phyloP scores from a whole-genome alignment of 2,888 invertebrate species.

The Mechanitis messenoides region DNA sequence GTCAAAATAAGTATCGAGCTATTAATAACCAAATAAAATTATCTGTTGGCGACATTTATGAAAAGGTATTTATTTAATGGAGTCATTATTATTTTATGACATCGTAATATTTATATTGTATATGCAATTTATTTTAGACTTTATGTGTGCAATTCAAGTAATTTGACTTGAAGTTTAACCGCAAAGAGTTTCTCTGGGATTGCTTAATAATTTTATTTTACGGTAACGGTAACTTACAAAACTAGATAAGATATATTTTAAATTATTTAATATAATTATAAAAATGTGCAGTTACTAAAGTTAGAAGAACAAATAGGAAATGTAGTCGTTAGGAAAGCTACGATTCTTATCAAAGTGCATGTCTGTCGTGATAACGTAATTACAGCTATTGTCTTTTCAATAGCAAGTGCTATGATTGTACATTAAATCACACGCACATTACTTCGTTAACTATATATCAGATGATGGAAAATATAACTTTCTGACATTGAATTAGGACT shows the following conservation, averaged over 20 bases:
- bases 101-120: neutral
- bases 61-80: neutral
- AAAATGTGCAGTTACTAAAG: neutral
- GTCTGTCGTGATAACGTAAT: constrained; percentile 25
- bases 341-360: constrained; percentile 22
- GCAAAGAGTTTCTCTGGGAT: no score
- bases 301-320: constrained; percentile 17
- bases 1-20: no score
- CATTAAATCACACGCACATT: constrained; percentile 18
- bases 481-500: no score
- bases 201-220: neutral
- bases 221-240: no score
- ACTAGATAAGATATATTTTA: no score
- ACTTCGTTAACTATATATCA: neutral
- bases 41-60: neutral
- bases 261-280: neutral
- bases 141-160: no score
- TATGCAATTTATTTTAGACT: neutral
- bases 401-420: constrained; percentile 19
- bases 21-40: no score
- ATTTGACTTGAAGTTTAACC: no score
- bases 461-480: no score
- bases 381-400: constrained; percentile 27
- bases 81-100: constrained; percentile 2
- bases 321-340: constrained; percentile 21